Evolutionary conservation across 35 echinoderm and acorn worm species (phyloP).

Genomic region (Holothuria glaberrima): DNA sequence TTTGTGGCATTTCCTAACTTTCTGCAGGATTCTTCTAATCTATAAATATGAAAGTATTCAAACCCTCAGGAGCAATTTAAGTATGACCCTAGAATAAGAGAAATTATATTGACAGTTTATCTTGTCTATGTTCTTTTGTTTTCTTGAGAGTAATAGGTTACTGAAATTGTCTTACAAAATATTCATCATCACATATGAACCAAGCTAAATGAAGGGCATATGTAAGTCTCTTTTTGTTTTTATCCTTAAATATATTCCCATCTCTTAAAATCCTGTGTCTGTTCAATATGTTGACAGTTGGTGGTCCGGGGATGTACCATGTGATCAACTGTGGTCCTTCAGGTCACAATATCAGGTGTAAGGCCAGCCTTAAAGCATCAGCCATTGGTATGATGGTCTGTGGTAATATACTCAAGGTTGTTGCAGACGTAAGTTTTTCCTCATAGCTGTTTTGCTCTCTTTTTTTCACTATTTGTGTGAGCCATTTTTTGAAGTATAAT

Average conservation of each 20-base stretch:
- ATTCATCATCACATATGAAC: no score
- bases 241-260: neutral
- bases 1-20: no score
- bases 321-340: slow-evolving; percentile 96
- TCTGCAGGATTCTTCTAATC: no score
- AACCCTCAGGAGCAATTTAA: no score
- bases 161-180: no score
- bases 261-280: neutral
- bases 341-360: slow-evolving; percentile 93
- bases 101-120: no score
- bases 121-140: no score
- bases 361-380: slow-evolving; percentile 86
- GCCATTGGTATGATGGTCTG: slow-evolving; percentile 99
- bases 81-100: no score
- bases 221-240: neutral
- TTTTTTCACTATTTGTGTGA: no score
- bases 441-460: neutral
- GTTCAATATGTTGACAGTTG: slow-evolving; percentile 29
- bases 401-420: slow-evolving; percentile 82
- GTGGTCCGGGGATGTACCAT: slow-evolving; percentile 90
- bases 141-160: no score
- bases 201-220: neutral
- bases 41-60: no score
- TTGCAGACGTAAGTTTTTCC: slow-evolving; percentile 67
- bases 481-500: no score